These are phyloP conservation scores for Hydroisotoma schaefferi DNA, from an alignment of 2,888 invertebrate genomes.

Conservation along the genomic window DNA sequence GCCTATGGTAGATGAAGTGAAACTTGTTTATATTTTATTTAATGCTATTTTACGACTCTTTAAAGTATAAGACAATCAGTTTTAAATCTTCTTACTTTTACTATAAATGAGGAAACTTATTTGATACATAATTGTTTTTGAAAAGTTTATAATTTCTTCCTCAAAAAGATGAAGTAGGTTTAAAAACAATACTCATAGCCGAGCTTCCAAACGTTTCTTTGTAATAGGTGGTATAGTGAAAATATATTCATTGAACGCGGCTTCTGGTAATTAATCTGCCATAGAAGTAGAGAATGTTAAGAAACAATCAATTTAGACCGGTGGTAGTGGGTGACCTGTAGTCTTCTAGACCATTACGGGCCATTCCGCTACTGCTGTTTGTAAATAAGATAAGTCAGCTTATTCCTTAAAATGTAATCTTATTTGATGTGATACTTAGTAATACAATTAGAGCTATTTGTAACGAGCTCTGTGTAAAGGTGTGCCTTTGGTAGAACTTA, in stretches of 20 bases:
- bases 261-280: conserved; percentile 18
- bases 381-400: conserved; percentile 3
- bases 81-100: background rate
- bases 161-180: background rate
- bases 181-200: too few species aligned
- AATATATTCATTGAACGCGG: background rate
- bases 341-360: too few species aligned
- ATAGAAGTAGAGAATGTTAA: conserved; percentile 10
- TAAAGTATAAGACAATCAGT: background rate
- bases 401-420: background rate
- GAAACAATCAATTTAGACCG: conserved; percentile 13
- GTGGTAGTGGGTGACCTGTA: too few species aligned
- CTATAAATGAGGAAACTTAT: background rate
- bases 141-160: background rate
- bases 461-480: too few species aligned
- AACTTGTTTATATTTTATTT: background rate
- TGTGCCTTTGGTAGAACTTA: background rate
- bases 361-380: conserved; percentile 2
- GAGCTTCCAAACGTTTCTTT: too few species aligned
- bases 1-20: background rate
- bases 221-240: background rate
- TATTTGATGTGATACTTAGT: background rate
- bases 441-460: too few species aligned
- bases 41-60: background rate
- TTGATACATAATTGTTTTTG: background rate